Conservation (phyloP, 2,797 vertebrate species). For the Crocodylus rhombifer region DNA sequence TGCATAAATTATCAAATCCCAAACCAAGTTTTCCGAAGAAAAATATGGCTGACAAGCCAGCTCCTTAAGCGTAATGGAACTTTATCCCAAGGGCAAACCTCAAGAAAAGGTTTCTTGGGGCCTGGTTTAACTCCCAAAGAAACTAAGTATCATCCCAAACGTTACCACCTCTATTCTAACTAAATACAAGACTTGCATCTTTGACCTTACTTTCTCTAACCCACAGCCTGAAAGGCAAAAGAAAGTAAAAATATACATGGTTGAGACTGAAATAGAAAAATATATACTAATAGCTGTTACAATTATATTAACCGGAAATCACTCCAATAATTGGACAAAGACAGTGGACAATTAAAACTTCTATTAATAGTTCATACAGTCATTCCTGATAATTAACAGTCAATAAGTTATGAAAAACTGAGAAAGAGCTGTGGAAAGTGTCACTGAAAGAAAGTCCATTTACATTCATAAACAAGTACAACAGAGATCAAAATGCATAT, state of each 20-base stretch:
- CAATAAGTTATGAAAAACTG: background rate
- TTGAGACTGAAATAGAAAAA: background rate
- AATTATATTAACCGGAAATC: background rate
- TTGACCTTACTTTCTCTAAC: background rate
- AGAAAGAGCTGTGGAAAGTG: background rate
- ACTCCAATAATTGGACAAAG: background rate
- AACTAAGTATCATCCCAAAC: background rate
- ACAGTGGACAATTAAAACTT: background rate
- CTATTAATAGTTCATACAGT: background rate
- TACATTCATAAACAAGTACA: background rate
- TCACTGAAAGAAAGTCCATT: background rate
- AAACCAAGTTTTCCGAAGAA: background rate
- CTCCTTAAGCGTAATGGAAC: background rate
- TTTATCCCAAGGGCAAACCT: background rate
- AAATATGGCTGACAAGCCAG: background rate
- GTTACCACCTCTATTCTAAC: background rate
- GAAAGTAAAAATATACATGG: background rate
- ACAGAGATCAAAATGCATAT: background rate
- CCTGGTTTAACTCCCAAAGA: background rate
- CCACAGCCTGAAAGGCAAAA: background rate
- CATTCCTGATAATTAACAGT: background rate
- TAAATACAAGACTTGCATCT: background rate
- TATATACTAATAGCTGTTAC: background rate
- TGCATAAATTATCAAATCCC: background rate
- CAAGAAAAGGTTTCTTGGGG: background rate